Conservation (phyloP, 2,888 invertebrate species). For the Erpobdella octoculata region DNA sequence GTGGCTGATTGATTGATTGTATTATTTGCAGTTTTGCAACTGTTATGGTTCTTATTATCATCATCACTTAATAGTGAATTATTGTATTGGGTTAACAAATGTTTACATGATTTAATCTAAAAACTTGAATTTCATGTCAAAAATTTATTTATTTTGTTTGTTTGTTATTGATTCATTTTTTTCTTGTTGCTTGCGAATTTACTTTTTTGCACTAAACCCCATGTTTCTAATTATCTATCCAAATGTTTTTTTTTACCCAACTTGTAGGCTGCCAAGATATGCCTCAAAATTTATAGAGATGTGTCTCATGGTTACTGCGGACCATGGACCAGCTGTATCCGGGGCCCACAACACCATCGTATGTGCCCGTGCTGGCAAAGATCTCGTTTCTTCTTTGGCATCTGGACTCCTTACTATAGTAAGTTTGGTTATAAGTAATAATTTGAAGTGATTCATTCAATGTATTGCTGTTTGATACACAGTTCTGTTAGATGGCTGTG, state of each 20-base stretch:
- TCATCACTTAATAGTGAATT: too few species aligned
- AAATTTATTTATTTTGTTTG: too few species aligned
- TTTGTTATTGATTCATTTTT: neutral
- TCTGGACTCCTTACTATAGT: constrained; percentile 93
- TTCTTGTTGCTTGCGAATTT: neutral
- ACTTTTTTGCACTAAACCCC: neutral
- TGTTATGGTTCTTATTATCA: too few species aligned
- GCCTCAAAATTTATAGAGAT: constrained; percentile 96
- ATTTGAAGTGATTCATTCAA: neutral
- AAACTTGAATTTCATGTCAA: too few species aligned
- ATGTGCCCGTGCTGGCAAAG: constrained; percentile 91
- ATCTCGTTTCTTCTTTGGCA: constrained; percentile 87
- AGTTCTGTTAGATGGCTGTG: neutral
- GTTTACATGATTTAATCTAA: too few species aligned
- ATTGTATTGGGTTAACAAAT: too few species aligned
- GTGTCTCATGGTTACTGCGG: constrained; percentile 89
- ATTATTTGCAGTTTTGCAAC: too few species aligned
- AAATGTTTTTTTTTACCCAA: neutral
- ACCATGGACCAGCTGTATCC: constrained; percentile 95
- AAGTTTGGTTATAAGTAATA: constrained; percentile 50
- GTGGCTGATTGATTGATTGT: too few species aligned
- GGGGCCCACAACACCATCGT: constrained; percentile 98
- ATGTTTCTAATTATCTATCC: neutral
- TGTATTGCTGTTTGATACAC: too few species aligned
- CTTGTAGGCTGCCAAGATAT: constrained; percentile 72